Evolutionary conservation across 1,140 invertebrate genomes (phyloP).

Genomic region (Musca domestica): DNA sequence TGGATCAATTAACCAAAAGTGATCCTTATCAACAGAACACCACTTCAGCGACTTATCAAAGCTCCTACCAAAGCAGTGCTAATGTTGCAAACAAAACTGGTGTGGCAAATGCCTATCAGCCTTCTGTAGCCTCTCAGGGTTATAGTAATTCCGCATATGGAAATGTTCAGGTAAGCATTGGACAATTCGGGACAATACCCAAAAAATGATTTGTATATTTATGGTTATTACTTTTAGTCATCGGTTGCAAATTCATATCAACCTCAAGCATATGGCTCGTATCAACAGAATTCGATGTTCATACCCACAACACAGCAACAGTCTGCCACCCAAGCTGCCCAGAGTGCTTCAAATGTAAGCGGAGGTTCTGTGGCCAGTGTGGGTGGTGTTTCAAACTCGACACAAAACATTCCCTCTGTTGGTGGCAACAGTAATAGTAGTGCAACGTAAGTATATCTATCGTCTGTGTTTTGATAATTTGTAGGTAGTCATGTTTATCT

Average conservation of each 20-base stretch:
- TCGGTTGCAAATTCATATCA: slow-evolving; percentile 50
- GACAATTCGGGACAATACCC: neutral
- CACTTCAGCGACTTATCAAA: slow-evolving; percentile 39
- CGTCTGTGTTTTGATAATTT: neutral
- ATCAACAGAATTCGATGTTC: slow-evolving; percentile 48
- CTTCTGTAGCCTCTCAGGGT: slow-evolving; percentile 34
- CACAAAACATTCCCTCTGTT: slow-evolving; percentile 53
- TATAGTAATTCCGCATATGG: slow-evolving; percentile 47
- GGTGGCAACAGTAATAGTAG: slow-evolving; percentile 46
- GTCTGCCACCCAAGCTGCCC: slow-evolving; percentile 25
- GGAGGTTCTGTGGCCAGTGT: slow-evolving; percentile 28
- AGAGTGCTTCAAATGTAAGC: slow-evolving; percentile 36
- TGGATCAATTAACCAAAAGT: slow-evolving; percentile 50
- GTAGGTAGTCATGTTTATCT: neutral
- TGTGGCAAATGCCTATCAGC: slow-evolving; percentile 40
- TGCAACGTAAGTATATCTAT: slow-evolving; percentile 39
- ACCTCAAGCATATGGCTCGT: slow-evolving; percentile 47
- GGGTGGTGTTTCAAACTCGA: slow-evolving; percentile 30
- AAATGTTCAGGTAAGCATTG: slow-evolving; percentile 40
- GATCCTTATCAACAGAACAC: slow-evolving; percentile 48
- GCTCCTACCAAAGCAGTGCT: slow-evolving; percentile 43
- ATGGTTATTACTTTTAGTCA: slow-evolving; percentile 23
- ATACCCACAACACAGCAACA: slow-evolving; percentile 48
- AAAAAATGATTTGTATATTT: neutral
- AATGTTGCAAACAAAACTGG: slow-evolving; percentile 33